Percentiles rank a stretch among this genome's conserved stretches.
phyloP scores from a whole-genome alignment of 2,797 vertebrate species.

The Psittacula echo region DNA sequence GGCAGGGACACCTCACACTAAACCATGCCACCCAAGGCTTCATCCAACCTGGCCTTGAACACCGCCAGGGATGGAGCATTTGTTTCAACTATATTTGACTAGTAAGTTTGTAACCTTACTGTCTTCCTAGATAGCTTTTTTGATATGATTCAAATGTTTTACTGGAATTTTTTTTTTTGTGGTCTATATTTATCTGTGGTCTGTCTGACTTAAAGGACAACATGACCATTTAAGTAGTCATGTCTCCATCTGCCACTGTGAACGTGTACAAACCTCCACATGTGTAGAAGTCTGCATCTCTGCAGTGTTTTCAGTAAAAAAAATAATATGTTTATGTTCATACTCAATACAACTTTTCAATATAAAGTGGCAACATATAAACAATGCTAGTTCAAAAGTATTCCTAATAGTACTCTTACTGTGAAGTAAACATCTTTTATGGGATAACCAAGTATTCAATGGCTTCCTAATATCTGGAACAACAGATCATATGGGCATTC shows the following conservation, averaged over 20 bases:
- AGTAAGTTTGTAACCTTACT: neutral
- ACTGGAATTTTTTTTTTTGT: neutral
- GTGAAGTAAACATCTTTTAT: neutral
- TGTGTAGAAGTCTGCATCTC: neutral
- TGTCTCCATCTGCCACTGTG: neutral
- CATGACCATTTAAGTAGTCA: neutral
- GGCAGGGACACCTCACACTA: no score
- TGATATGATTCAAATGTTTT: neutral
- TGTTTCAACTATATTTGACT: neutral
- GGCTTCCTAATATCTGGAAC: neutral
- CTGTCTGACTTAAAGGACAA: neutral
- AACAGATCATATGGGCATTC: fast-evolving
- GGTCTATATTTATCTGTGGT: neutral
- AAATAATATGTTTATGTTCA: neutral
- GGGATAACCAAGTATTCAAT: neutral
- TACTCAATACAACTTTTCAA: neutral
- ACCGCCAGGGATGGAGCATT: neutral
- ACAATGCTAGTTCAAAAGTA: neutral
- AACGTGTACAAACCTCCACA: neutral
- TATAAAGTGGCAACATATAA: neutral
- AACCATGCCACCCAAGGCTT: no score
- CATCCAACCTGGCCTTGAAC: no score
- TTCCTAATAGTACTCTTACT: neutral
- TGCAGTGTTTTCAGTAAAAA: neutral
- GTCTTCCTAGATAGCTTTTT: neutral